Evolutionary conservation across 2,888 invertebrate species (phyloP), one percentile per base, ranked within the genome.

Genomic region (Apotomis capreana): DNA sequence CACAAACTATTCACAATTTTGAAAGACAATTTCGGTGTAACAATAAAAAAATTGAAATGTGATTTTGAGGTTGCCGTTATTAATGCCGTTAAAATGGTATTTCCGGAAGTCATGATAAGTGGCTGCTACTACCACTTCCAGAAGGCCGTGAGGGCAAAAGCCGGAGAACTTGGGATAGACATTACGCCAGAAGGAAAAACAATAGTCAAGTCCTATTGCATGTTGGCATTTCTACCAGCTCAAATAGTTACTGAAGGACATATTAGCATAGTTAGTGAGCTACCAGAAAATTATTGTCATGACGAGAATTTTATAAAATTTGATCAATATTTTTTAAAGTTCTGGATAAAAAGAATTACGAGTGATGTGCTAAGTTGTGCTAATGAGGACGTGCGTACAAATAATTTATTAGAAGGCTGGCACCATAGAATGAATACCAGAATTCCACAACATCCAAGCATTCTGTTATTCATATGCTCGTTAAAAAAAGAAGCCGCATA

Each of bases 51-150:
- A 10, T 10, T 57, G 36, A 57, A 57, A 36, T 57, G 57, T 3
- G 67, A 72, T 54, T 74, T 69, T 70, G 72, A 72, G 51, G 69
- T 64, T 13, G 74, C 72, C n/a, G 73, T 65, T 52, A 74, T 74
- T 52, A 74, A 74, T 51, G 72, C 57, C 10, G 68, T 70, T 54
- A 44, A 61, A 62, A 72, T 61, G 26, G 54, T 73, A 52, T 74
- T 71, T 62, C 67, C 74, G 13, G 40, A 68, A 40, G 63, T 72
- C 26, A 74, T 46, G 70, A 44, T 55, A 37, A 74, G 67, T 55
- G 74, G 70, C 55, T 70, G 74, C 51, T 74, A 71, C 63, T 70
- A 68, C 49, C 70, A 74, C 60, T 74, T 64, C 51, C 57, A 57
- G 36, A 57, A 57, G 36, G 26, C 26, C 26, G 57, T 52, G 51